A percentile compares a stretch with the other conserved stretches of the same genome.
phyloP scores from a whole-genome alignment of 2,113 vertebrate genomes.

The Scatophagus argus region DNA sequence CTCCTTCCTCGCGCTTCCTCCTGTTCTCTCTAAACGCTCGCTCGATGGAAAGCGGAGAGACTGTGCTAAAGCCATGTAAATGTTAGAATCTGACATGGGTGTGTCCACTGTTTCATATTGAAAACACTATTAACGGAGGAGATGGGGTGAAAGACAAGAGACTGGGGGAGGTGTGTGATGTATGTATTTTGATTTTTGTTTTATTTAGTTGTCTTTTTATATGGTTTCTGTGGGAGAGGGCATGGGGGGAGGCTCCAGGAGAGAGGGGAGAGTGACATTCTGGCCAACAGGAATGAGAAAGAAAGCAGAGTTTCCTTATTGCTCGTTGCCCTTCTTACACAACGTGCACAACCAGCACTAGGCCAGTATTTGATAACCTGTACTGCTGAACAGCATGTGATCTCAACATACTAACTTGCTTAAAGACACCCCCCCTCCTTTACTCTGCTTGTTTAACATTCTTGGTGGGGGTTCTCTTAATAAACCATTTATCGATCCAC shows the following conservation, averaged over 20 bases:
- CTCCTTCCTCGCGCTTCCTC: constrained; percentile 60
- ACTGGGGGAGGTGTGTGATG: constrained; percentile 28
- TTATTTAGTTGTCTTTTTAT: constrained; percentile 60
- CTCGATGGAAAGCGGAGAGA: constrained; percentile 69
- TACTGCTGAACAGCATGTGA: constrained; percentile 72
- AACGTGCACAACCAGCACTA: constrained; percentile 70
- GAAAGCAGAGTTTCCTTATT: constrained; percentile 58
- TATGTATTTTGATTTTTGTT: constrained; percentile 65
- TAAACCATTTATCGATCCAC: constrained; percentile 52
- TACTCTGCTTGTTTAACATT: constrained; percentile 65
- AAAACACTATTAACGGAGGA: constrained; percentile 84
- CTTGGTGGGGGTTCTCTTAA: constrained; percentile 49
- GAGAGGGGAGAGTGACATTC: constrained; percentile 42
- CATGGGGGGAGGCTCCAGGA: constrained; percentile 49
- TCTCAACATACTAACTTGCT: constrained; percentile 66
- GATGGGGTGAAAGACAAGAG: constrained; percentile 55
- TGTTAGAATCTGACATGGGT: constrained; percentile 90
- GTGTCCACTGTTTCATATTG: constrained; percentile 89
- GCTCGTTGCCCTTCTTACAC: constrained; percentile 71
- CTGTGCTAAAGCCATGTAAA: constrained; percentile 83
- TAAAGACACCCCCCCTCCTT: constrained; percentile 35
- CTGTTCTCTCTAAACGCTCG: constrained; percentile 54
- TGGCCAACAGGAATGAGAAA: constrained; percentile 42
- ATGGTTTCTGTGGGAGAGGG: constrained; percentile 49
- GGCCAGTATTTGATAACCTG: constrained; percentile 81